phyloP scores from a whole-genome alignment of 2,888 invertebrate species.

The Fragum sueziense region DNA sequence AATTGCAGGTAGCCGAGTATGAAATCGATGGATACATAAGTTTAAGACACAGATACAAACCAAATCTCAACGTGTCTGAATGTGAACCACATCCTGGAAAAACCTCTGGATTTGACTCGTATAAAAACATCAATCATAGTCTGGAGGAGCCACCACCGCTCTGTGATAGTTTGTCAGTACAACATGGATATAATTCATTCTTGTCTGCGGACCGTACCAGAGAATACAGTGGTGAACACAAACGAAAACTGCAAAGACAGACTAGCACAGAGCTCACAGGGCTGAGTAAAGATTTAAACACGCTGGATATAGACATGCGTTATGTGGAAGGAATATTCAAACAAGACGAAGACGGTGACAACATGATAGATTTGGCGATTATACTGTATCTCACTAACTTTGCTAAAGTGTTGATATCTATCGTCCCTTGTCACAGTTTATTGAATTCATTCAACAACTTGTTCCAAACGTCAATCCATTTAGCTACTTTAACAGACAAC shows the following conservation, averaged over 20 bases:
- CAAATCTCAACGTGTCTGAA: background rate
- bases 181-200: too few relatives aligned
- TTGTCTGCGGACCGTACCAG: background rate
- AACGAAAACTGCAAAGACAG: background rate
- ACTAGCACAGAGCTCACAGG: background rate
- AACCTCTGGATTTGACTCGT: background rate
- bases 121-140: background rate
- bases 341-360: slow-evolving; percentile 41
- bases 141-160: background rate
- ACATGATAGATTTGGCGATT: slow-evolving; percentile 19
- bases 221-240: background rate
- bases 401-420: slow-evolving; percentile 21
- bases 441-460: slow-evolving; percentile 36
- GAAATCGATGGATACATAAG: background rate
- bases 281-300: background rate
- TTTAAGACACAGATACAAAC: background rate
- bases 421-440: background rate
- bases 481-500: slow-evolving; percentile 51
- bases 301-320: background rate
- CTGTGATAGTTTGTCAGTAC: too few relatives aligned
- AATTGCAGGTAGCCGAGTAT: background rate
- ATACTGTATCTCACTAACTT: slow-evolving; percentile 14
- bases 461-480: slow-evolving; percentile 47
- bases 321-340: background rate
- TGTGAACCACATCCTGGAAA: background rate